Conservation (phyloP, 1,140 invertebrate species). For the Lucilia sericata region DNA sequence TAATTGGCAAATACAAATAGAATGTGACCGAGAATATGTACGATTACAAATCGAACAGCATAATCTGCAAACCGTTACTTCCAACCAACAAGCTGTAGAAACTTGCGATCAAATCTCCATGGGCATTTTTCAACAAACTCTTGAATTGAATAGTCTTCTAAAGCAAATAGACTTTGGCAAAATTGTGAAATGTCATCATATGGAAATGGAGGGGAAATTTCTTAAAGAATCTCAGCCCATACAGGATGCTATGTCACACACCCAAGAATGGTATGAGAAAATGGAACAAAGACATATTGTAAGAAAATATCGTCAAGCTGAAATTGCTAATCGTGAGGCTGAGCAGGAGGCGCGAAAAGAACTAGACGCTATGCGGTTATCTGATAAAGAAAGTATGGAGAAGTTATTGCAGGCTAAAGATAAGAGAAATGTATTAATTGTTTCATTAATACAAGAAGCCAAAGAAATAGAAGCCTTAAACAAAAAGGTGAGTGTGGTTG, state of each 20-base stretch:
- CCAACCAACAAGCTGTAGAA: neutral
- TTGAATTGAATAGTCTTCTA: neutral
- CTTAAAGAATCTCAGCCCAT: constrained; percentile 10
- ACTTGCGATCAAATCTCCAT: neutral
- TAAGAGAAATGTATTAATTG: neutral
- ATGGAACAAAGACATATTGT: constrained; percentile 9
- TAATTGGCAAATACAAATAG: neutral
- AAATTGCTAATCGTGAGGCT: too few species aligned
- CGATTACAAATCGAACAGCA: constrained; percentile 8
- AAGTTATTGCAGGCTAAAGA: neutral
- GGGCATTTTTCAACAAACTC: neutral
- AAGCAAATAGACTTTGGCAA: neutral
- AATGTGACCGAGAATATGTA: neutral
- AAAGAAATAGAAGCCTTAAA: too few species aligned
- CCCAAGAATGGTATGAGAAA: neutral
- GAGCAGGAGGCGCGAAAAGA: neutral
- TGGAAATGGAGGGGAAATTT: constrained; percentile 28
- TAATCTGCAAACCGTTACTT: neutral
- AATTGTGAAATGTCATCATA: constrained; percentile 30
- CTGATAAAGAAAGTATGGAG: neutral
- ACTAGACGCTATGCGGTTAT: too few species aligned
- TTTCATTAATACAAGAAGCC: neutral
- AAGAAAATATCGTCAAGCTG: neutral
- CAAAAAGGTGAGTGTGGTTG: neutral
- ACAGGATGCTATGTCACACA: neutral